These are phyloP conservation scores for Zygogramma bicolorata DNA, from an alignment of 2,888 invertebrate species.

Conservation along the genomic window DNA sequence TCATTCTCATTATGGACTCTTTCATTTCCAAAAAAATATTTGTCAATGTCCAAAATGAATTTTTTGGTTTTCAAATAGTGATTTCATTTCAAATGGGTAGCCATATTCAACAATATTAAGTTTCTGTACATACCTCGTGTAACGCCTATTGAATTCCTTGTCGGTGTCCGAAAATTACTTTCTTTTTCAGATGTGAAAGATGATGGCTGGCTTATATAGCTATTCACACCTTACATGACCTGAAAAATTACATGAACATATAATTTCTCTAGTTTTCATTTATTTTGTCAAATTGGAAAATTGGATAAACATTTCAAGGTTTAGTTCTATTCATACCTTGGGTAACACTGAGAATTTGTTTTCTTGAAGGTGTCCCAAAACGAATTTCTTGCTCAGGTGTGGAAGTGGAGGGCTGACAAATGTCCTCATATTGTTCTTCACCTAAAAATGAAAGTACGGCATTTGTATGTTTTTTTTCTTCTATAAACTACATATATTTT, in stretches of 20 bases:
- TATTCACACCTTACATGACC: not conserved
- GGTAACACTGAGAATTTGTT: too few relatives aligned
- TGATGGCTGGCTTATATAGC: not conserved
- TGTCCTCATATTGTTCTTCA: too few relatives aligned
- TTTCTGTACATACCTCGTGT: not conserved
- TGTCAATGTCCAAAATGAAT: not conserved
- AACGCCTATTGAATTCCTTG: not conserved
- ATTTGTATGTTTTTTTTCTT: too few relatives aligned
- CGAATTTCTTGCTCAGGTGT: not conserved
- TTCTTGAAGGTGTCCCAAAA: not conserved
- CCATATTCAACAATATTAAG: not conserved
- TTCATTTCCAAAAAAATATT: not conserved
- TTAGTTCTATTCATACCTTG: too few relatives aligned
- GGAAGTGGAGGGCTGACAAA: too few relatives aligned
- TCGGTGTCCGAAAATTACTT: not conserved
- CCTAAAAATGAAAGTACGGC: too few relatives aligned
- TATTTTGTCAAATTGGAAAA: not conserved
- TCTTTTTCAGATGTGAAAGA: not conserved
- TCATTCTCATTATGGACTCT: not conserved
- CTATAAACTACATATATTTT: too few relatives aligned
- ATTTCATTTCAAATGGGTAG: not conserved
- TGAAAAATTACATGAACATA: not conserved
- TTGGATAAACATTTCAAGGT: too few relatives aligned
- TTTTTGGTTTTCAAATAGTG: not conserved
- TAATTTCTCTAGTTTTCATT: not conserved